A percentile compares a stretch with the other conserved stretches of the same genome.
Evolutionary conservation across 2,797 vertebrate genomes (phyloP).

Genomic region (Myripristis jacobus): DNA sequence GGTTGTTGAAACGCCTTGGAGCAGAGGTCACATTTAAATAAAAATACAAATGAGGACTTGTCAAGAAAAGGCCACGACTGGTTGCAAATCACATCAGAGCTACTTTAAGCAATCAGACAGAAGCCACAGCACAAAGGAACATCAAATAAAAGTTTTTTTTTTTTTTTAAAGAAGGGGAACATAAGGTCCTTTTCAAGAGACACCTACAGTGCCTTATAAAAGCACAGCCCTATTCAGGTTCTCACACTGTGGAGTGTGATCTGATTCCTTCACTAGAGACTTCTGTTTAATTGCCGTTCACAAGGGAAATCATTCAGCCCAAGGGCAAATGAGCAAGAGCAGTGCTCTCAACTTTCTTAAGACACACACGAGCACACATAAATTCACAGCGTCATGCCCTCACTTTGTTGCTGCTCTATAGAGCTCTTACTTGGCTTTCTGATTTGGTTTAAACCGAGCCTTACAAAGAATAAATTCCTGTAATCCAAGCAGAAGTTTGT

Average conservation of each 20-base stretch:
- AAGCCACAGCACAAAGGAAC: conserved; percentile 32
- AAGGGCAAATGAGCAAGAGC: conserved; percentile 50
- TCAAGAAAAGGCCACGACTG: conserved; percentile 37
- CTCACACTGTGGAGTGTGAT: conserved; percentile 57
- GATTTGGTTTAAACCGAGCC: conserved; percentile 47
- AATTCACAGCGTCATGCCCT: conserved; percentile 20
- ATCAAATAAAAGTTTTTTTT: conserved; percentile 41
- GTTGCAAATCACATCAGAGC: conserved; percentile 62
- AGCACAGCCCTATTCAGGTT: conserved; percentile 45
- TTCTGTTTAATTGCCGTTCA: conserved; percentile 74
- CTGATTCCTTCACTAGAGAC: conserved; percentile 67
- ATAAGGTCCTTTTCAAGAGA: conserved; percentile 55
- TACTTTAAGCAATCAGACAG: conserved; percentile 46
- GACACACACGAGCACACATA: conserved; percentile 12
- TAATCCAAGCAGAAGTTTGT: conserved; percentile 53
- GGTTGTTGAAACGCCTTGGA: conserved; percentile 50
- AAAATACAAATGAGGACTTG: conserved; percentile 60
- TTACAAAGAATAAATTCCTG: conserved; percentile 36
- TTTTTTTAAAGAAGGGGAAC: conserved; percentile 33
- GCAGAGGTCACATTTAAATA: conserved; percentile 60
- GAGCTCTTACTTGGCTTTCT: conserved; percentile 29
- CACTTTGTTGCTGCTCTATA: conserved; percentile 9
- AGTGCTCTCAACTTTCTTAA: conserved; percentile 42
- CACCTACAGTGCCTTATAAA: conserved; percentile 55
- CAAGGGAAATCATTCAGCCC: conserved; percentile 69